These are phyloP conservation scores for Umimayanthus kanabou DNA, from an alignment of 92 coral and sea anemone species.

Conservation along the genomic window DNA sequence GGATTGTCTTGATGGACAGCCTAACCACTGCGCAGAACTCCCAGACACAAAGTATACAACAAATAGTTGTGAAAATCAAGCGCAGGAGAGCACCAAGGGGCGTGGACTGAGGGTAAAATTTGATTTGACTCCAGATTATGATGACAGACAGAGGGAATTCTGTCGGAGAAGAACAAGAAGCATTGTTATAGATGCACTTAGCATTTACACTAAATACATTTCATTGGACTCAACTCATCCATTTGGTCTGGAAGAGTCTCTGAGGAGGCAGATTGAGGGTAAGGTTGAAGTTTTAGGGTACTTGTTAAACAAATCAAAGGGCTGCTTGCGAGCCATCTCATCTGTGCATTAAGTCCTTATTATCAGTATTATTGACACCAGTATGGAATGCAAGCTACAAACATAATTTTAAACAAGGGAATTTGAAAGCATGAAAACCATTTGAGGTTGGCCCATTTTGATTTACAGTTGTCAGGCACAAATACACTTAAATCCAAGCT, in stretches of 20 bases:
- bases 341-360: too few relatives aligned
- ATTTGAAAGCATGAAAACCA: too few relatives aligned
- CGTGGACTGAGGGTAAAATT: constrained; percentile 71
- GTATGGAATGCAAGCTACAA: too few relatives aligned
- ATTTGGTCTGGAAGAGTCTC: constrained; percentile 85
- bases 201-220: constrained; percentile 91
- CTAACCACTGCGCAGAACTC: background rate
- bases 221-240: constrained; percentile 96
- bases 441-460: too few relatives aligned
- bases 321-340: too few relatives aligned
- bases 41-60: background rate
- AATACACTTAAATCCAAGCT: too few relatives aligned
- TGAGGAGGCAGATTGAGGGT: constrained; percentile 90
- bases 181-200: constrained; percentile 91
- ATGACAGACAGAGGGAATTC: constrained; percentile 71
- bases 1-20: background rate
- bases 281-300: background rate
- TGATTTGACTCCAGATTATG: constrained; percentile 86
- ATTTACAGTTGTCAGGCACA: too few relatives aligned
- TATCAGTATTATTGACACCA: too few relatives aligned
- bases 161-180: constrained; percentile 82
- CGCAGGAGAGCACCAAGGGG: constrained; percentile 9
- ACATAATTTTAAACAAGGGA: too few relatives aligned
- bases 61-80: constrained; percentile 4
- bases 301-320: too few relatives aligned